Conservation (phyloP, 2,797 vertebrate species). For the Microctenopoma steveboyesi region DNA sequence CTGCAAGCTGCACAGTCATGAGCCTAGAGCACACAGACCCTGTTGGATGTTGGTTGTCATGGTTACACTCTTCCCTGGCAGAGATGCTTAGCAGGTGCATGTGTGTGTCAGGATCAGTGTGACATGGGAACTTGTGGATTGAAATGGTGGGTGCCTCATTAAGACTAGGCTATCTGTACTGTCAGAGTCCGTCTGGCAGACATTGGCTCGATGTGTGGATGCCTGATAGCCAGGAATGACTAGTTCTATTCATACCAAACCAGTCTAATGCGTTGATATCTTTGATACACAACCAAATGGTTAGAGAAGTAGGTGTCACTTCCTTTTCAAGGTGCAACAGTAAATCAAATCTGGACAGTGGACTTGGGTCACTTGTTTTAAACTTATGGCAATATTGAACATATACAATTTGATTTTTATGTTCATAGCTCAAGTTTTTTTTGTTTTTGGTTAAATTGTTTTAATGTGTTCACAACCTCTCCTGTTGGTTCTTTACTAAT, state of each 20-base stretch:
- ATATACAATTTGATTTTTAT: not conserved
- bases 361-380: slow-evolving; percentile 2
- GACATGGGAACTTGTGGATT: slow-evolving; percentile 81
- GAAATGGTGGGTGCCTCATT: slow-evolving; percentile 74
- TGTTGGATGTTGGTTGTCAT: slow-evolving; percentile 81
- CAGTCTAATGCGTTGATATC: slow-evolving; percentile 62
- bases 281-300: slow-evolving; percentile 56
- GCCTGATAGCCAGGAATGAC: slow-evolving; percentile 74
- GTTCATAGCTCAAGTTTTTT: not conserved
- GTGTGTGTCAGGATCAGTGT: slow-evolving; percentile 77
- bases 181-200: slow-evolving; percentile 74
- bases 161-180: slow-evolving; percentile 81
- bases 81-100: slow-evolving; percentile 81
- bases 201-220: slow-evolving; percentile 65
- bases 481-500: slow-evolving; percentile 1
- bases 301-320: slow-evolving; percentile 16
- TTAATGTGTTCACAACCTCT: slow-evolving; percentile 8
- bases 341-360: not conserved
- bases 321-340: slow-evolving; percentile 21
- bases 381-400: slow-evolving; percentile 11
- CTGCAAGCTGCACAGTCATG: slow-evolving; percentile 83
- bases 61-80: slow-evolving; percentile 79
- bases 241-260: slow-evolving; percentile 76
- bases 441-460: not conserved
- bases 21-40: slow-evolving; percentile 76